Conservation (phyloP, 2,797 vertebrate species). For the Prunella strophiata region DNA sequence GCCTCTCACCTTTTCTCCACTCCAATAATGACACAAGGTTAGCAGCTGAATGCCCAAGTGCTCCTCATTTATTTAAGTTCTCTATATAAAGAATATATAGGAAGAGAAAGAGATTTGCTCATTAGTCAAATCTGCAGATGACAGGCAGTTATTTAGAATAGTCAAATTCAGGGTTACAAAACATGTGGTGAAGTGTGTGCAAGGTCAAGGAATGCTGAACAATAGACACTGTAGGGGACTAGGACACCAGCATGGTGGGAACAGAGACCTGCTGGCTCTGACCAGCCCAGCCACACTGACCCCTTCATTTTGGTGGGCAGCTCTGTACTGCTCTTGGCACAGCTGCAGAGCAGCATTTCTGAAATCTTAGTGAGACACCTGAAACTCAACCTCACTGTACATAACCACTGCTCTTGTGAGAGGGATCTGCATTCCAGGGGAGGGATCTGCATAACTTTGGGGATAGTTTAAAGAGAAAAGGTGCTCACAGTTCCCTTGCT, state of each 20-base stretch:
- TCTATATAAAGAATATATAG: background rate
- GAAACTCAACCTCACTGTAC: background rate
- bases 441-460: background rate
- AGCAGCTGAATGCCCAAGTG: background rate
- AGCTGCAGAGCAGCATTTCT: background rate
- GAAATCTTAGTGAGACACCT: background rate
- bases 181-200: background rate
- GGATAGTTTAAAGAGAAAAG: background rate
- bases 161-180: background rate
- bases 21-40: background rate
- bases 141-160: background rate
- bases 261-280: background rate
- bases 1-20: background rate
- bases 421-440: background rate
- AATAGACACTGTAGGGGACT: background rate
- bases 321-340: background rate
- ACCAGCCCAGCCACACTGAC: background rate
- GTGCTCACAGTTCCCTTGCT: background rate
- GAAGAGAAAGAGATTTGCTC: background rate
- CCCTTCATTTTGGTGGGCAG: background rate
- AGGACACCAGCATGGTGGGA: rapidly evolving
- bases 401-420: background rate
- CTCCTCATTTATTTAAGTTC: background rate
- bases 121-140: background rate
- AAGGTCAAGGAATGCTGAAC: background rate